Evolutionary conservation across 2,888 invertebrate genomes (phyloP).

Genomic region (Callinectes sapidus): DNA sequence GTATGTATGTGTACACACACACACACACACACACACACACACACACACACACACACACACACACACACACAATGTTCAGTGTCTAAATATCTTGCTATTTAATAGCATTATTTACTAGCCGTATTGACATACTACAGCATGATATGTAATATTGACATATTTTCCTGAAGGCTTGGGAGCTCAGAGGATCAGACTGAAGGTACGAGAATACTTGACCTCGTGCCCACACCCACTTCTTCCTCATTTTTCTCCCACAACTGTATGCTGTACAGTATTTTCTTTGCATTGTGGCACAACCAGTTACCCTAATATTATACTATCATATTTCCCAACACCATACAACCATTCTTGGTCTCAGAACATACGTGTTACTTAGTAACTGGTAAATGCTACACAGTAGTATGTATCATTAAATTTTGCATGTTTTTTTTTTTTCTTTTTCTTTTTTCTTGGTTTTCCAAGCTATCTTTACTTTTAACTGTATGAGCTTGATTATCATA

Average conservation of each 20-base stretch:
- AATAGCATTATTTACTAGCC: not conserved
- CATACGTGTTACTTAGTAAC: slow-evolving; percentile 1
- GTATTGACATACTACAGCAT: slow-evolving; percentile 42
- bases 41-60: too few relatives aligned
- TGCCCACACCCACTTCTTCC: slow-evolving; percentile 33
- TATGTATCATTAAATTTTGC: not conserved
- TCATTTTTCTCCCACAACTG: slow-evolving; percentile 19
- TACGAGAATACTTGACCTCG: slow-evolving; percentile 61
- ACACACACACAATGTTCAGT: not conserved
- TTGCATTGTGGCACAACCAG: slow-evolving; percentile 30
- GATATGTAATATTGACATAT: slow-evolving; percentile 62
- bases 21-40: too few relatives aligned
- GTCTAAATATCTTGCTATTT: not conserved
- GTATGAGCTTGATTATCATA: not conserved
- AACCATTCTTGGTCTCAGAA: not conserved
- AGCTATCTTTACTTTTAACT: slow-evolving; percentile 6
- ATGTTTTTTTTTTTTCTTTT: not conserved
- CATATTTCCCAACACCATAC: slow-evolving; percentile 3
- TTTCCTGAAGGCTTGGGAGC: slow-evolving; percentile 64
- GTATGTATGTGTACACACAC: not conserved
- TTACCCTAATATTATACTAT: not conserved
- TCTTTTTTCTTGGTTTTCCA: not conserved
- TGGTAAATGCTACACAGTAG: slow-evolving; percentile 12
- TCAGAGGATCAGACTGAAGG: slow-evolving; percentile 60
- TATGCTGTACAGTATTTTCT: slow-evolving; percentile 25